phyloP scores from a whole-genome alignment of 2,888 invertebrate species.

The Caenorhabditis wallacei region DNA sequence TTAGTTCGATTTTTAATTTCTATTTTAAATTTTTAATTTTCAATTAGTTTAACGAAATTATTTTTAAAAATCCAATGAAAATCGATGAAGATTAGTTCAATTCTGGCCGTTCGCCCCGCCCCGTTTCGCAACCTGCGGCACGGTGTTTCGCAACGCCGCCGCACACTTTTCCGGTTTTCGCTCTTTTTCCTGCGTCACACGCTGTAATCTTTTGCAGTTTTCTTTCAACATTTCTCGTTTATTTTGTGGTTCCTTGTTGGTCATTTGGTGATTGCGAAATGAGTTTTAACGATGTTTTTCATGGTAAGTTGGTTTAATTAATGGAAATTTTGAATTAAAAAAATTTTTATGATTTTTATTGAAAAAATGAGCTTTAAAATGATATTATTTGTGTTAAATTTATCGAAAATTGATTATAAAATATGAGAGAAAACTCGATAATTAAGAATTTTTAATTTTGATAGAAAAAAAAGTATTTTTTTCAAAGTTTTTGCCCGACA shows the following conservation, averaged over 20 bases:
- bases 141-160: constrained; percentile 16
- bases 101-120: constrained; percentile 39
- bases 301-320: constrained; percentile 41
- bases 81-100: constrained; percentile 54
- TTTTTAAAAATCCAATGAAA: constrained; percentile 6
- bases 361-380: background rate
- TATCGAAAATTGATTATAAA: background rate
- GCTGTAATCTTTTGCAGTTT: constrained; percentile 48
- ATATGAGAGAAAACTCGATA: too few relatives aligned
- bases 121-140: constrained; percentile 24
- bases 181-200: constrained; percentile 9
- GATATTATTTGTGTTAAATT: background rate
- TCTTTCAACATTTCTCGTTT: constrained; percentile 27
- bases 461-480: too few relatives aligned
- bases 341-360: background rate
- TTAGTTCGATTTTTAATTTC: too few relatives aligned
- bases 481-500: too few relatives aligned
- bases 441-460: too few relatives aligned
- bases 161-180: constrained; percentile 20
- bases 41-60: background rate
- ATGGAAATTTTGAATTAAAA: background rate
- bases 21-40: too few relatives aligned
- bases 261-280: constrained; percentile 27
- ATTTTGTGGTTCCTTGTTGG: constrained; percentile 12
- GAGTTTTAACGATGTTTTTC: constrained; percentile 59